Evolutionary conservation across 2,113 vertebrate genomes (phyloP).

Genomic region (Narcine bancroftii): DNA sequence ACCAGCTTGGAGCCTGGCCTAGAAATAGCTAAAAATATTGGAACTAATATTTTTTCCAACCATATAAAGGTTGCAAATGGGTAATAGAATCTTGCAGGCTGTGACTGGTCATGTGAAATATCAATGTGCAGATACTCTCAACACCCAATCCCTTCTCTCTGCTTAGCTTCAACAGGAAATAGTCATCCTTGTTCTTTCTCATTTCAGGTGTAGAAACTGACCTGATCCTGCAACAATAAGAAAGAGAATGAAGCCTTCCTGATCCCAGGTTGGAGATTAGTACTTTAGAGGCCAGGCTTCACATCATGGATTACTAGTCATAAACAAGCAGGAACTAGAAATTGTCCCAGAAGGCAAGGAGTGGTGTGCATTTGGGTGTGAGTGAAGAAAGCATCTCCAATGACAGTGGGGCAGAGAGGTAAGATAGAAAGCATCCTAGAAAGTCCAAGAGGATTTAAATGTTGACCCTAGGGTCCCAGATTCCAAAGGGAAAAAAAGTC

Average conservation of each 20-base stretch:
- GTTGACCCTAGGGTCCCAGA: not conserved
- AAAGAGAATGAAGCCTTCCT: not conserved
- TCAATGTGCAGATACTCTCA: not conserved
- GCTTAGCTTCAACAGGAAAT: not conserved
- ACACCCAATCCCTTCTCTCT: not conserved
- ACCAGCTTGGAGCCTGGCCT: not conserved
- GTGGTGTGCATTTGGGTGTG: too few species aligned
- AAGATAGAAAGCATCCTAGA: not conserved
- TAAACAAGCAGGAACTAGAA: not conserved
- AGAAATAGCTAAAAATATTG: not conserved
- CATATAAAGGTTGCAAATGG: not conserved
- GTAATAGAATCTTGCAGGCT: not conserved
- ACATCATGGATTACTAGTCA: not conserved
- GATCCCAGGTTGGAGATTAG: not conserved
- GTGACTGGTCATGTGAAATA: not conserved
- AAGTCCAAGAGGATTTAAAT: not conserved
- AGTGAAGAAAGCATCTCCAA: not conserved
- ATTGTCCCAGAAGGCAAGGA: too few species aligned
- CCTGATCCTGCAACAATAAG: not conserved
- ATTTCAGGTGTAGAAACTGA: not conserved
- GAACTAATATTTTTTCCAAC: not conserved
- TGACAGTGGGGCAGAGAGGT: not conserved
- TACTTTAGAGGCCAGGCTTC: not conserved
- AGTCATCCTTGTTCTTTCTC: not conserved
- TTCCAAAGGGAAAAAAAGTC: not conserved